These are phyloP conservation scores for Lasioglossum zephyrum DNA, from an alignment of 2,888 invertebrate genomes.

Conservation along the genomic window DNA sequence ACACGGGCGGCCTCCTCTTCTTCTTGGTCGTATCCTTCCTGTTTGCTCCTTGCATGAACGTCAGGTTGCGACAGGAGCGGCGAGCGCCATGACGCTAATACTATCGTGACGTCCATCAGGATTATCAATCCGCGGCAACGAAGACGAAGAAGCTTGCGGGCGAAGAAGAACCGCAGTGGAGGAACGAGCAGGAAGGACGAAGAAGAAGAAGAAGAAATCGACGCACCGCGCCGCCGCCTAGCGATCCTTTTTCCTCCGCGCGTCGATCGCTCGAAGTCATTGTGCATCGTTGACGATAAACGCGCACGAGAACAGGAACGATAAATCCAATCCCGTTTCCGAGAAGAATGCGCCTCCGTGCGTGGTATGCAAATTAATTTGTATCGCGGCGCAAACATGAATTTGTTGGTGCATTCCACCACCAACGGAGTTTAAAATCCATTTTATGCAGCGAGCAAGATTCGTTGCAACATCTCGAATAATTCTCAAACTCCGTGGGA, in stretches of 20 bases:
- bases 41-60: conserved; percentile 63
- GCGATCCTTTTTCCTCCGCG: conserved; percentile 25
- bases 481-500: no score
- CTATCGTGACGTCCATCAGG: conserved; percentile 79
- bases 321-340: conserved; percentile 46
- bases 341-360: conserved; percentile 28
- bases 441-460: neutral
- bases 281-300: conserved; percentile 44
- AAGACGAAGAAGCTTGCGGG: conserved; percentile 55
- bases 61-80: conserved; percentile 70
- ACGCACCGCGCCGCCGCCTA: conserved; percentile 29
- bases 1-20: conserved; percentile 69
- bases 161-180: neutral
- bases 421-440: neutral
- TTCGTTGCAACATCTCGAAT: neutral
- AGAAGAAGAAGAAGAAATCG: conserved; percentile 45
- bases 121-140: conserved; percentile 73
- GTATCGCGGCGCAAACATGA: conserved; percentile 39
- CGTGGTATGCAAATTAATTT: conserved; percentile 51
- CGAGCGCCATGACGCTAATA: conserved; percentile 76
- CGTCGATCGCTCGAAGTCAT: conserved; percentile 46
- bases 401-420: conserved; percentile 9
- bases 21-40: conserved; percentile 61
- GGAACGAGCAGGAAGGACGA: neutral
- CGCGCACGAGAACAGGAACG: conserved; percentile 30